Evolutionary conservation across 2,888 invertebrate genomes (phyloP).

Genomic region (Achlya flavicornis): DNA sequence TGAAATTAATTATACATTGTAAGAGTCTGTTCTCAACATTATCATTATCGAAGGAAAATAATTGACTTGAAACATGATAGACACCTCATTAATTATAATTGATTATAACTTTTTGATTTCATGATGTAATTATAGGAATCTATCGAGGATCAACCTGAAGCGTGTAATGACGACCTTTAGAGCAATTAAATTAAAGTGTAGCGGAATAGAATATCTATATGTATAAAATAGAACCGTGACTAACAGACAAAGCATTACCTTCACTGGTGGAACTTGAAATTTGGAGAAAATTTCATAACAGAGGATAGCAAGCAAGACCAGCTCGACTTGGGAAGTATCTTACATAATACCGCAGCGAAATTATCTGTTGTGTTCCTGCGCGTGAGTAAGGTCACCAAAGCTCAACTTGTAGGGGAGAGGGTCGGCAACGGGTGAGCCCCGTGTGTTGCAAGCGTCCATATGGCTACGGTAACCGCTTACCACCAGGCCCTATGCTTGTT

Average conservation of each 20-base stretch:
- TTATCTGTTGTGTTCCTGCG: no score
- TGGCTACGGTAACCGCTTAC: no score
- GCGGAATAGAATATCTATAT: not conserved
- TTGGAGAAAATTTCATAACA: no score
- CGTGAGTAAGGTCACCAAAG: no score
- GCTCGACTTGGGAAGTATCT: no score
- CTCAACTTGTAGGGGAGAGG: no score
- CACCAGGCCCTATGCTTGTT: no score
- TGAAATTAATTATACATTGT: conserved; percentile 3
- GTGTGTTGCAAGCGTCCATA: no score
- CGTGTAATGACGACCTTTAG: not conserved
- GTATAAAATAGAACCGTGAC: not conserved
- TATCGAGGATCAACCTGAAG: not conserved
- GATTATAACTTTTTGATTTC: conserved; percentile 3
- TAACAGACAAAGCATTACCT: not conserved
- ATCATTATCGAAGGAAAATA: conserved; percentile 16
- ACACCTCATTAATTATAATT: conserved; percentile 15
- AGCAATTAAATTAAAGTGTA: not conserved
- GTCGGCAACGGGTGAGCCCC: no score
- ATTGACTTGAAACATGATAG: conserved; percentile 16
- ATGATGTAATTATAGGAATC: not conserved
- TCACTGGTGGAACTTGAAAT: no score
- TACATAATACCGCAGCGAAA: no score
- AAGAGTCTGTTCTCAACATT: conserved; percentile 6
- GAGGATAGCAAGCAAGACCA: no score